Base-by-base conservation (phyloP, 2,797 vertebrate species). In the Hapalemur alaotrensis region DNA sequence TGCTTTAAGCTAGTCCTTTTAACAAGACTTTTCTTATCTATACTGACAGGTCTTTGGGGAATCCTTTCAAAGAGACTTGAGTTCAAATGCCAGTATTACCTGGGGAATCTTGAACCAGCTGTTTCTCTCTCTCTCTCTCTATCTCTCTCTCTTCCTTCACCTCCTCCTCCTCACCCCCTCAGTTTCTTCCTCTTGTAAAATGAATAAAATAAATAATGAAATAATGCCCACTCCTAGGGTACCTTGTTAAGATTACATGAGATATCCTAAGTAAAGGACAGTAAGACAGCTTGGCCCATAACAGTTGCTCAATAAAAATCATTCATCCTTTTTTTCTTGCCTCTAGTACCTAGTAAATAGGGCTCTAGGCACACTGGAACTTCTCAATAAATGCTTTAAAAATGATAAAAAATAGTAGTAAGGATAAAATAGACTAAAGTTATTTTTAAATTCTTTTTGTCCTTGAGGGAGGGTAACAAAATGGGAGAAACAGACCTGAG, bases 251-350 rank as follows among this genome's bases (percentile, higher is more conserved):
- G 15, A 87, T 95, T 93, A 41, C 14, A 30, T 69, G 15, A 86
- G 23, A 25, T 61, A 65, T 67, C n/a, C 30, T 41, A 95, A 86
- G 25, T 82, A 73, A 95, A 96, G 79, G 5, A 38, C 69, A 96
- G 3, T 70, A 69, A 87, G 15, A 65, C 8, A 48, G 15, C 2
- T 88, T 94, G 18, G 9, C 18, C 69, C 12, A 17, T 7, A 93
- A 75, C 28, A 93, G 28, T 25, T 63, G 23, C 23, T 65, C 32
- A 75, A 48, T 75, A 61, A 30, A 43, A 75, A 18, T 12, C 57
- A 76, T 30, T 38, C 70, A 28, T 76, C 3, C 2, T 85, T 50
- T 91, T 89, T 4, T 91, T 93, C 12, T 91, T 91, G 20, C 12
- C 15, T 89, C n/a, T 89, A 76, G 38, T 28, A 80, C 30, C 35